Percentiles rank a stretch among this genome's conserved stretches.
These are phyloP conservation scores for Branchellion lobata DNA, from an alignment of 2,888 invertebrate species.

Conservation along the genomic window DNA sequence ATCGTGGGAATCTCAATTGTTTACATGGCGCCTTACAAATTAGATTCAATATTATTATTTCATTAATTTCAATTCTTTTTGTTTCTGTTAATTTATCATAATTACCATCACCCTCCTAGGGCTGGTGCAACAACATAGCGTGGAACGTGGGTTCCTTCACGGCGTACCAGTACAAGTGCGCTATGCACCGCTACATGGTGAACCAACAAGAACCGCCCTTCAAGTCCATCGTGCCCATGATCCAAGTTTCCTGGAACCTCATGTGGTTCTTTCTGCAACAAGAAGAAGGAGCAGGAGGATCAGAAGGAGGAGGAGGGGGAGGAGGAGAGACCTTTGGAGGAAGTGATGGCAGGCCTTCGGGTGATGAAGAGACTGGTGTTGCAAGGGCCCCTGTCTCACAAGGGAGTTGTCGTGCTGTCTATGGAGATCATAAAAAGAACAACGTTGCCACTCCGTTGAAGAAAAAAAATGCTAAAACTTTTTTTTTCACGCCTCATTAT, in stretches of 20 bases:
- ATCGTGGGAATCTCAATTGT: too few relatives aligned
- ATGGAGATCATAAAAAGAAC: too few relatives aligned
- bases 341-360: too few relatives aligned
- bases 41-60: background rate
- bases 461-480: too few relatives aligned
- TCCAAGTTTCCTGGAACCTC: slow-evolving; percentile 96
- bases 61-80: background rate
- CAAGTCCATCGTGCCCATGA: slow-evolving; percentile 98
- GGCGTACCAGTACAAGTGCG: slow-evolving; percentile 84
- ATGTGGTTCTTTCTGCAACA: slow-evolving; percentile 77
- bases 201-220: slow-evolving; percentile 87
- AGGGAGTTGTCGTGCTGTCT: too few relatives aligned
- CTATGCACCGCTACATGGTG: slow-evolving; percentile 95
- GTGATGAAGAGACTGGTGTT: background rate
- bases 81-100: too few relatives aligned
- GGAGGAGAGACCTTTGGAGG: too few relatives aligned
- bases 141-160: slow-evolving; percentile 99
- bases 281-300: slow-evolving; percentile 46
- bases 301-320: too few relatives aligned
- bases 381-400: background rate
- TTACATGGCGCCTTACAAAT: too few relatives aligned
- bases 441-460: too few relatives aligned
- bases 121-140: slow-evolving; percentile 99
- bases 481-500: background rate
- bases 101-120: slow-evolving; percentile 61